Conservation (phyloP, 2,888 invertebrate species). For the Ormyrus nitidulus region DNA sequence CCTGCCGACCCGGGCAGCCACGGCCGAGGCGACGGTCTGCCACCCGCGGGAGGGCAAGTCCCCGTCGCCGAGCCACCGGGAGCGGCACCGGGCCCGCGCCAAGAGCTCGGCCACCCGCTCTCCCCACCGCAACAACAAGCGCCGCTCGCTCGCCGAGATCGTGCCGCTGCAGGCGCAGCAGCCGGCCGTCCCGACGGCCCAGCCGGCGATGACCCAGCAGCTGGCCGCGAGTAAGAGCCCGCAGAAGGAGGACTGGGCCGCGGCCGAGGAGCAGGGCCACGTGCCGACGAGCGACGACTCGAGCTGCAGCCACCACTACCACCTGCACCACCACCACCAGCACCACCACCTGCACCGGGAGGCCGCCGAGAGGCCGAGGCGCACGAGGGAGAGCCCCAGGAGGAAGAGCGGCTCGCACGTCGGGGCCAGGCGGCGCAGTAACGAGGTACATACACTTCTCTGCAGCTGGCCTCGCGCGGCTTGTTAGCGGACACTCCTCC, state of each 20-base stretch:
- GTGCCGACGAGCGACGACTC: slow-evolving; percentile 81
- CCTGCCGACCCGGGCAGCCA: background rate
- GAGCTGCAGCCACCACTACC: slow-evolving; percentile 75
- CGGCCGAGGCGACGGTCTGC: background rate
- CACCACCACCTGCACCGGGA: slow-evolving; percentile 69
- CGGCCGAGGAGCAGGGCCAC: slow-evolving; percentile 78
- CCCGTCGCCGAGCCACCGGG: slow-evolving; percentile 50
- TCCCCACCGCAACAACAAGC: slow-evolving; percentile 44
- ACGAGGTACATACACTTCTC: slow-evolving; percentile 65
- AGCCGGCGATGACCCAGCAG: slow-evolving; percentile 56
- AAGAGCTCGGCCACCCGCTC: slow-evolving; percentile 44
- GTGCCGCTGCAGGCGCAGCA: slow-evolving; percentile 45
- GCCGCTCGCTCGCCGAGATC: slow-evolving; percentile 32
- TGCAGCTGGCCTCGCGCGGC: too few species aligned
- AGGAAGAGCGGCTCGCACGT: slow-evolving; percentile 80
- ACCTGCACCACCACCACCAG: slow-evolving; percentile 70
- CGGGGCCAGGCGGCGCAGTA: slow-evolving; percentile 76
- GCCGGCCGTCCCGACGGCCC: slow-evolving; percentile 37
- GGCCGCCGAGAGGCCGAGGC: slow-evolving; percentile 55
- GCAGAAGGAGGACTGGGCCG: slow-evolving; percentile 77
- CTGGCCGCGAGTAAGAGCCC: slow-evolving; percentile 75
- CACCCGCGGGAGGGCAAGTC: slow-evolving; percentile 3
- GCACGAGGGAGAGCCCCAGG: slow-evolving; percentile 78
- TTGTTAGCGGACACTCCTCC: too few species aligned
- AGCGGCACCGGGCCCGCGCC: slow-evolving; percentile 55